Percentiles rank a stretch among this genome's conserved stretches.
Conservation (phyloP, 2,888 invertebrate species). For the Mechanitis messenoides region DNA sequence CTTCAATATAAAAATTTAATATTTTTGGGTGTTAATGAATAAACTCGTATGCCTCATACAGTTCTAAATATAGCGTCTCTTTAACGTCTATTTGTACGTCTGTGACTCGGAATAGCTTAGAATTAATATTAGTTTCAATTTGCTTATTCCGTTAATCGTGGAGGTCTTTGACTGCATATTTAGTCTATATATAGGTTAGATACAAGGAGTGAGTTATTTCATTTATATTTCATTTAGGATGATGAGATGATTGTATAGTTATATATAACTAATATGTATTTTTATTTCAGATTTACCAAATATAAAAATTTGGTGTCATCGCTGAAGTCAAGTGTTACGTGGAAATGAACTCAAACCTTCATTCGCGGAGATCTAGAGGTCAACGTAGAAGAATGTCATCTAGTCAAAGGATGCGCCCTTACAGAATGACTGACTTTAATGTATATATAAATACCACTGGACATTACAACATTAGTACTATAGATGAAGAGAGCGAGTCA, state of each 20-base stretch:
- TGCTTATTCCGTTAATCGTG: not conserved
- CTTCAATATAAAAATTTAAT: no score
- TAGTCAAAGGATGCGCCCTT: constrained; percentile 14
- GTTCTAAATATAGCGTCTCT: not conserved
- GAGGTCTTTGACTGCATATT: not conserved
- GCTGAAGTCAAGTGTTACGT: not conserved
- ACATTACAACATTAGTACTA: constrained; percentile 5
- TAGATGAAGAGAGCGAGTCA: constrained; percentile 5
- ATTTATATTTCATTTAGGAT: no score
- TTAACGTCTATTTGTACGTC: not conserved
- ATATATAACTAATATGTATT: not conserved
- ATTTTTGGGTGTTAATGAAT: not conserved
- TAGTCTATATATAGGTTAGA: no score
- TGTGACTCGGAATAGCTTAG: not conserved
- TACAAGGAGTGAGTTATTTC: no score
- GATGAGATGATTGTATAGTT: no score
- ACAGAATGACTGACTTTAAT: constrained; percentile 18
- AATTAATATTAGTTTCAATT: not conserved
- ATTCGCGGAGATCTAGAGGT: constrained; percentile 8
- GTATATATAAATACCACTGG: constrained; percentile 4
- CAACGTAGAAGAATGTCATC: constrained; percentile 11
- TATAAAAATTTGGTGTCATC: not conserved
- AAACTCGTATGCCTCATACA: not conserved
- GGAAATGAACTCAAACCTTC: constrained; percentile 15
- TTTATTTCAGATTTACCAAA: not conserved